Evolutionary conservation across 2,888 invertebrate species (phyloP), one percentile per base, ranked within the genome.

Genomic region (Dicyrtoma fusca): DNA sequence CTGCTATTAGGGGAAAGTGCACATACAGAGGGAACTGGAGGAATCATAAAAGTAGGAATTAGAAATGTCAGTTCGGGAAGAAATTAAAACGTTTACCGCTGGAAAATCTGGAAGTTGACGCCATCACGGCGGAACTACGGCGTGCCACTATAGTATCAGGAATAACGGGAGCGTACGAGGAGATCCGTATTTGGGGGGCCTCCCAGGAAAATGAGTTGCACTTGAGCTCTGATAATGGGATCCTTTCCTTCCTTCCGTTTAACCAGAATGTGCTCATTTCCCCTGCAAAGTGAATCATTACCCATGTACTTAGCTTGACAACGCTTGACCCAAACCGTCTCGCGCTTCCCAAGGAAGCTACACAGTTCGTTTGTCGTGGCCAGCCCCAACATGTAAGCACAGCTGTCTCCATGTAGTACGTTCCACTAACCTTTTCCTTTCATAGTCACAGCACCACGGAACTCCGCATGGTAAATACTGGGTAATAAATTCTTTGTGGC

Each of bases 231-330:
- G 82, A 51, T 25, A 84, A 79, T 1, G 88, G 87, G 2, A 88
- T 86, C 26, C 92, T 86, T 51, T 88, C 87, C 80, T 91, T 90
- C 66, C 91, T 87, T 47, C 89, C 89, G 82, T 90, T 88, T 70
- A 94, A 84, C 94, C 94, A 94, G 83, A 92, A 94, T 0, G 94
- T 94, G 84, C 93, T 94, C 93, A 94, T 94, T 69, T 87, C 86
- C 63, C 91, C 76, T 75, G n/a, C 5, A 34, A 61, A 63, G 11
- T 5, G 5, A 47, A 21, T 1, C 10, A 11, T n/a, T 17, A 44
- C n/a, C n/a, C n/a, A n/a, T n/a, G n/a, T n/a, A n/a, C n/a, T n/a
- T n/a, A n/a, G n/a, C n/a, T n/a, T n/a, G n/a, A n/a, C n/a, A n/a
- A n/a, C n/a, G n/a, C n/a, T 55, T 55, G 11, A 21, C 10, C 55